Conservation (phyloP, 1,140 invertebrate genomes). For the Hycleus phaleratus region DNA sequence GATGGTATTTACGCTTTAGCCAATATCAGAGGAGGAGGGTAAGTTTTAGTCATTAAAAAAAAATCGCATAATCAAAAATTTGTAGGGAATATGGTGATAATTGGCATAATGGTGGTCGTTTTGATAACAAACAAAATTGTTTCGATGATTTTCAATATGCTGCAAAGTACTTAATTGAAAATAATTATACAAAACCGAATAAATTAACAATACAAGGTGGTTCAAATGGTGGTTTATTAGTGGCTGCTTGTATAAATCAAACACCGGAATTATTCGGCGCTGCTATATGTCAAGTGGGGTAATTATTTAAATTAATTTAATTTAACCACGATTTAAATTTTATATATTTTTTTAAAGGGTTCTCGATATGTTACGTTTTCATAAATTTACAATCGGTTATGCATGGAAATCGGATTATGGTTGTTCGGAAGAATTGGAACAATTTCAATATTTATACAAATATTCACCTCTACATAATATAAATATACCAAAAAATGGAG, state of each 20-base stretch:
- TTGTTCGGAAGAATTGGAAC: slow-evolving; percentile 75
- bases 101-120: slow-evolving; percentile 91
- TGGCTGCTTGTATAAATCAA: slow-evolving; percentile 90
- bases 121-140: slow-evolving; percentile 93
- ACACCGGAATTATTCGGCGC: slow-evolving; percentile 90
- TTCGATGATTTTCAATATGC: slow-evolving; percentile 96
- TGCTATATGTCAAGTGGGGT: slow-evolving; percentile 52
- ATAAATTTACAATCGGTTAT: slow-evolving; percentile 97
- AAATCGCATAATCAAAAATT: neutral
- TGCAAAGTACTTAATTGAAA: slow-evolving; percentile 79
- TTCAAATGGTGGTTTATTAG: slow-evolving; percentile 92
- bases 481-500: slow-evolving; percentile 47
- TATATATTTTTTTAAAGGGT: slow-evolving; percentile 55
- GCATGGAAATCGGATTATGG: slow-evolving; percentile 97
- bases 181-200: slow-evolving; percentile 69
- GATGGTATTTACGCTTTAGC: slow-evolving; percentile 83
- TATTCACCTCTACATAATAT: slow-evolving; percentile 97
- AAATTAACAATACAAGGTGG: slow-evolving; percentile 87
- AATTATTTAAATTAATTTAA: slow-evolving; percentile 3
- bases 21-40: slow-evolving; percentile 94
- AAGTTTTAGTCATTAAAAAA: slow-evolving; percentile 30
- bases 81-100: slow-evolving; percentile 87
- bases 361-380: slow-evolving; percentile 94
- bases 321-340: neutral
- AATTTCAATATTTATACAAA: slow-evolving; percentile 84